Base-by-base conservation (phyloP, 2,797 vertebrate species). In the Acanthopagrus latus region DNA sequence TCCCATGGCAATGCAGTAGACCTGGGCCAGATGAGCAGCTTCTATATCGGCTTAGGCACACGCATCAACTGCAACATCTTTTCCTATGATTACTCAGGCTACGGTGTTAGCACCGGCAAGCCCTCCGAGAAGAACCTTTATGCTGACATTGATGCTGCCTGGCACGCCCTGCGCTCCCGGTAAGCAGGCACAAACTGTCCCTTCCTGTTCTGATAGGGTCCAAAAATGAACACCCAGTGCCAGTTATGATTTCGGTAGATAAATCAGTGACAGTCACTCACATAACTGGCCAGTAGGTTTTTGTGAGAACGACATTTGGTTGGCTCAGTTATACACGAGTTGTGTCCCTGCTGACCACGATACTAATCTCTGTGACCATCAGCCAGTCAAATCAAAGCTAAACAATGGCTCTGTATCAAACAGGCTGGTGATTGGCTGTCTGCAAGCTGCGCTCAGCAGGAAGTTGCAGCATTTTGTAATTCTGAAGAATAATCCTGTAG, bases 41-140 rank as follows among this genome's bases (percentile, higher is more conserved):
- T 99, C 94, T 99, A 99, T 89, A 96, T 99, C 0, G 97, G 98
- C 78, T 93, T 99, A 88, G 98, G 98, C 70, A 96, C 98, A 0
- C 97, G 98, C 69, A 97, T 99, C 94, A 98, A 97, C 94, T 99
- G 98, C 94, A 99, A 99, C 94, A 96, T 99, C 92, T 99, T 99
- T 94, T 99, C 98, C 74, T 99, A 99, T 0, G 98, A 99, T 92
- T 99, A 99, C 91, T 99, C 98, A 0, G 98, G 98, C 90, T 99
- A 99, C 0, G 98, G 98, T 0, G 96, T 95, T 50, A 99, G 98
- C 93, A 97, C 97, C 0, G 98, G 98, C 76, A 96, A 95, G 74
- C 97, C 98, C 51, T 98, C 98, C 0, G 98, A 99, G 94, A 98
- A 98, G 89, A 99, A 99, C 87, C 96, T 99, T 48, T 99, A 99